phyloP scores from a whole-genome alignment of 2,113 vertebrate genomes.

The Saguinus midas region DNA sequence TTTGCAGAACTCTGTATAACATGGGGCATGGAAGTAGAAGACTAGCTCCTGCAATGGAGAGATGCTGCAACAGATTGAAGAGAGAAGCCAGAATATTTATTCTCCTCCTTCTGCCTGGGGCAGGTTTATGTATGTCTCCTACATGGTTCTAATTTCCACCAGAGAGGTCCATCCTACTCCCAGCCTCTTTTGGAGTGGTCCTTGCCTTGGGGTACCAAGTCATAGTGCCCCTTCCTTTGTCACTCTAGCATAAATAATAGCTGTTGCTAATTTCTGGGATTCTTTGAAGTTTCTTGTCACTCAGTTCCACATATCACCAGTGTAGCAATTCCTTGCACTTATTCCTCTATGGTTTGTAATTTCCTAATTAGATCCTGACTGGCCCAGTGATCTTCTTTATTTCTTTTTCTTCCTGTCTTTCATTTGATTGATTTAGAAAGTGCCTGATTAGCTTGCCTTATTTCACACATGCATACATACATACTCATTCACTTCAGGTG shows the following conservation, averaged over 20 bases:
- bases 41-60: neutral
- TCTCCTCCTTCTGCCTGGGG: neutral
- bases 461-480: neutral
- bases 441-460: neutral
- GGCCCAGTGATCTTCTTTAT: neutral
- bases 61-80: accelerated
- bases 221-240: neutral
- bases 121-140: neutral
- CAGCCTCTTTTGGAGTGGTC: neutral
- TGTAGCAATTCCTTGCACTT: neutral
- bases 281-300: neutral
- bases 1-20: neutral
- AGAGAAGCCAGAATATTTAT: neutral
- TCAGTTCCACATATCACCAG: neutral
- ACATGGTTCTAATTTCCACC: neutral
- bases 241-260: neutral
- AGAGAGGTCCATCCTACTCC: too few species aligned
- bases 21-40: neutral
- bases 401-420: neutral
- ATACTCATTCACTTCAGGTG: too few species aligned
- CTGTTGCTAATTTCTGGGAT: neutral
- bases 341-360: neutral
- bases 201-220: neutral
- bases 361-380: neutral
- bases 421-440: neutral